Base-by-base conservation (phyloP, 2,113 vertebrate genomes). In the Penelope pileata region DNA sequence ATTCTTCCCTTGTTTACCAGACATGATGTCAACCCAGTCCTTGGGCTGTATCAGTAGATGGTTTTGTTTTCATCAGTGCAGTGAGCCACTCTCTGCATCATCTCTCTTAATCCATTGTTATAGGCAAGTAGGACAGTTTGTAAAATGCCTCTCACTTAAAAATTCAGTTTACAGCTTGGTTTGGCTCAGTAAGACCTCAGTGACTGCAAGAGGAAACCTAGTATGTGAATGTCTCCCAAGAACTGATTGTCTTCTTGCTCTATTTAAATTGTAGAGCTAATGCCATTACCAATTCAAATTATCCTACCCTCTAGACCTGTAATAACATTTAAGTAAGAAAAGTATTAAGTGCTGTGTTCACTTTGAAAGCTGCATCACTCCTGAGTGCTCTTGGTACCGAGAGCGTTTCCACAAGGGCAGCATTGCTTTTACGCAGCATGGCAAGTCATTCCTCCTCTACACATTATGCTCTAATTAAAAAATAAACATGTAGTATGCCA, bases 1-100 rank as follows among this genome's bases (percentile, higher is more conserved):
- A 38, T 92, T 93, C 89, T 36, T 91, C 74, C 40, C 93, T 93
- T 96, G 91, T 93, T 92, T 92, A 91, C 81, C 89, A 95, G 95
- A 93, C 91, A 69, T 92, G 45, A 92, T 96, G 86, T 89, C 94
- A 92, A 30, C n/a, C 8, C 62, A 40, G 76, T 47, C 56, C 21
- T 38, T 38, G 38, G 32, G 32, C 24, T 86, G 24, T 86, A 81
- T 77, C 68, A 48, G 66, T 51, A 48, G 69, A 51, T 82, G 73
- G 0, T 91, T 88, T 81, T 93, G 72, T 86, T 81, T 89, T 82
- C 40, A 10, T 83, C n/a, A 56, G 32, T 66, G 47, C 77, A 43
- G 47, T 53, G 47, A 66, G 73, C 16, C 56, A 56, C 45, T 24
- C 27, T 73, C 59, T 40, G 32, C n/a, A 27, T 53, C 42, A 40